Percentiles rank a stretch among this genome's conserved stretches.
phyloP scores from a whole-genome alignment of 2,113 vertebrate genomes.

The Protobothrops mucrosquamatus region DNA sequence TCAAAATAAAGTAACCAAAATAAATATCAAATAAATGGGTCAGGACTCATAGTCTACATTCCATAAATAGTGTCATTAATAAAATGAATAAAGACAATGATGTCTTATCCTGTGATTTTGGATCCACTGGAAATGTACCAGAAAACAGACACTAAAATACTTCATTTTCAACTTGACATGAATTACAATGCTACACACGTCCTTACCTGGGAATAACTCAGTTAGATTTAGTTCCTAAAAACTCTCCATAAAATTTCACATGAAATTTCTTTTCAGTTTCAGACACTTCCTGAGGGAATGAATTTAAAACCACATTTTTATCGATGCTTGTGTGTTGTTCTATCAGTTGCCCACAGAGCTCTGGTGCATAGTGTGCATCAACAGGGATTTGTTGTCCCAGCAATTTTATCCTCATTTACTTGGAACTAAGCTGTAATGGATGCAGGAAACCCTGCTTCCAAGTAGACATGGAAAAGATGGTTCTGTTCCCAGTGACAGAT shows the following conservation, averaged over 20 bases:
- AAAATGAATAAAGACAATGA: conserved; percentile 1
- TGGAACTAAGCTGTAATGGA: not conserved
- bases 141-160: not conserved
- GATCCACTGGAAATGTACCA: not conserved
- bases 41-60: conserved; percentile 1
- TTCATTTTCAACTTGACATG: not conserved
- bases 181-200: not conserved
- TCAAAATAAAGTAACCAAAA: not conserved
- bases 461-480: not conserved
- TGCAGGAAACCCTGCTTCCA: not conserved
- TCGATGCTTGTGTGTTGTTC: not conserved
- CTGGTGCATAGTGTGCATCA: not conserved
- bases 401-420: not conserved
- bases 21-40: not conserved
- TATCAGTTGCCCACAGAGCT: not conserved
- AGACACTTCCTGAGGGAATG: not conserved
- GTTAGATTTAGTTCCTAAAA: not conserved
- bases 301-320: not conserved
- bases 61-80: conserved; percentile 14
- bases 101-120: not conserved
- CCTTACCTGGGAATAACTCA: not conserved
- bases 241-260: not conserved
- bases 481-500: not conserved
- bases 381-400: not conserved
- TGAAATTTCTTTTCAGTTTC: not conserved